Evolutionary conservation across 2,888 invertebrate species (phyloP).

Genomic region (Endotricha flammealis): DNA sequence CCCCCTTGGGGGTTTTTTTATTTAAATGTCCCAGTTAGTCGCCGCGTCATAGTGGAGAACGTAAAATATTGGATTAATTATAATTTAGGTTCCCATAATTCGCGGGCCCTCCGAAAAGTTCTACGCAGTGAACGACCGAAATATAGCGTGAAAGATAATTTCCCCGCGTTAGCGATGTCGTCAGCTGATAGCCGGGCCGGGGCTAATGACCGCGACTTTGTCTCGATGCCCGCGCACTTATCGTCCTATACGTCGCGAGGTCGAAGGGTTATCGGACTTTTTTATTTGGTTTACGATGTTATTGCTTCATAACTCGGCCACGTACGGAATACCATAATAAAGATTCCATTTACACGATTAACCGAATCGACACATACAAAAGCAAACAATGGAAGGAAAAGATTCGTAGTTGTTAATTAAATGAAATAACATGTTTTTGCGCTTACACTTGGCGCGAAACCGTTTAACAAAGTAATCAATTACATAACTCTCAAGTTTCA

Average conservation of each 20-base stretch:
- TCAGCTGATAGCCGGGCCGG: conserved; percentile 69
- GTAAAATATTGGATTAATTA: too few relatives aligned
- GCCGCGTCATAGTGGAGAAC: too few relatives aligned
- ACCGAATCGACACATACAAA: too few relatives aligned
- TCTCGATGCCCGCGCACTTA: conserved; percentile 60
- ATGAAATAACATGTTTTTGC: too few relatives aligned
- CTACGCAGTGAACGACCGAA: conserved; percentile 57
- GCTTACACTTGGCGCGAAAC: too few relatives aligned
- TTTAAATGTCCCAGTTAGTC: too few relatives aligned
- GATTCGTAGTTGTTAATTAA: too few relatives aligned
- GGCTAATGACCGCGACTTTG: conserved; percentile 71
- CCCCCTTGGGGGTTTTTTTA: too few relatives aligned
- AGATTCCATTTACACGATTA: too few relatives aligned
- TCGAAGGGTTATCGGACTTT: conserved; percentile 64
- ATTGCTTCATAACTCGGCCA: conserved; percentile 6
- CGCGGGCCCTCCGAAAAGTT: conserved; percentile 20
- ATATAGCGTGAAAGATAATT: conserved; percentile 66
- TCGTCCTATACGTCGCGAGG: conserved; percentile 48
- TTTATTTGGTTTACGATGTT: conserved; percentile 33
- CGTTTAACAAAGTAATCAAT: too few relatives aligned
- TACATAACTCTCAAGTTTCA: too few relatives aligned
- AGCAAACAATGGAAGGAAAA: background rate
- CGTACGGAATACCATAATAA: background rate
- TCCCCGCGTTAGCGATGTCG: conserved; percentile 63
- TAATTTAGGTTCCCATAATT: conserved; percentile 6